Evolutionary conservation across 2,888 invertebrate genomes (phyloP), one percentile per base, ranked within the genome.

Genomic region (Yponomeuta plumbellus): DNA sequence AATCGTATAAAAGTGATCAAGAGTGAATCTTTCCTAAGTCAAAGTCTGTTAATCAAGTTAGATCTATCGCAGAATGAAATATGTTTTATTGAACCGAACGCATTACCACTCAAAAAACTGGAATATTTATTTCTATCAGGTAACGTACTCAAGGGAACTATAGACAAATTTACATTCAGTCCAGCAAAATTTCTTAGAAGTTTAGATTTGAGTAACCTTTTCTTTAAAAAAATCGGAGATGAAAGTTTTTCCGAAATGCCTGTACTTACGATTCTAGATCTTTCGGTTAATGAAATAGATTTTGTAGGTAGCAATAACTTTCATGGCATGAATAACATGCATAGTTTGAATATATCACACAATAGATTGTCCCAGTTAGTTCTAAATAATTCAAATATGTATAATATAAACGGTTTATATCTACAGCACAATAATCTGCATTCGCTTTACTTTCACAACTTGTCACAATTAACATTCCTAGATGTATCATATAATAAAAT

Each of bases 21-120:
- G 40, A 70, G 71, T 59, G 67, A 76, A 20, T 67, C 75, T 4
- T 89, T 89, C 68, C 59, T 69, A 40, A 78, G 75, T 58, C 84
- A 86, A 72, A 73, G 66, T 3, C 69, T 70, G 17, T 58, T 90
- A n/a, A 77, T 70, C 57, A 80, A 69, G 68, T 69, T 90, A 65
- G 86, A 88, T 68, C 67, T 90, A 63, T 85, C 88, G 6, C 74
- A 74, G 67, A 90, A 90, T 70, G 74, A 70, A 17, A 88, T 90
- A 6, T 68, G 70, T 10, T 67, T 57, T 8, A 79, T 89, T 64
- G 82, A 83, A 68, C 73, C 72, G 67, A 70, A 78, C 69, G 78
- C 86, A 1, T 74, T 89, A 63, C 84, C 90, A 0, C 71, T 89
- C 57, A 66, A 68, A 17, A 86, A 76, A 56, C 74, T 90, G 17